phyloP scores from a whole-genome alignment of 2,113 vertebrate species.

The Pomatorhinus ruficollis region DNA sequence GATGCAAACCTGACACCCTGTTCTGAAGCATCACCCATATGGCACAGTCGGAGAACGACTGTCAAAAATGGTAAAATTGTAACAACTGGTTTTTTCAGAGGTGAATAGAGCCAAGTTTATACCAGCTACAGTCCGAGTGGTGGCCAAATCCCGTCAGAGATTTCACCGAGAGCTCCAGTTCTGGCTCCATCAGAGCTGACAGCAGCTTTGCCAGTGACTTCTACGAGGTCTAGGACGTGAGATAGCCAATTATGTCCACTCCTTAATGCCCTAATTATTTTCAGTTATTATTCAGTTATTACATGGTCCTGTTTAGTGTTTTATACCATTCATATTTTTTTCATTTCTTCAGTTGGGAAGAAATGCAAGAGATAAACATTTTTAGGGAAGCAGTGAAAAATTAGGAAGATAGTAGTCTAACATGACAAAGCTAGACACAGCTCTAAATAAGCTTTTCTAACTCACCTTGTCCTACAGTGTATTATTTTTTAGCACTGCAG shows the following conservation, averaged over 20 bases:
- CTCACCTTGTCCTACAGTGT: conserved; percentile 22
- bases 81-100: not conserved
- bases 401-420: not conserved
- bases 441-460: conserved; percentile 24
- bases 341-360: not conserved
- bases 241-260: not conserved
- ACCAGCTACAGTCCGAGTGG: not conserved
- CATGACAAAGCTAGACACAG: not conserved
- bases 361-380: not conserved
- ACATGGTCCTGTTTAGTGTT: not conserved
- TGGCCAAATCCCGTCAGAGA: not conserved
- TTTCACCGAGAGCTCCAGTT: not conserved
- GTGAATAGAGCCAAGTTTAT: not conserved
- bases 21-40: not conserved
- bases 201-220: not conserved
- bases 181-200: not conserved
- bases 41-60: not conserved
- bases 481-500: conserved; percentile 24
- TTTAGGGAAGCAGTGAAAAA: not conserved
- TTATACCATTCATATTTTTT: not conserved
- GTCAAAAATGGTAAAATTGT: not conserved
- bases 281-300: not conserved
- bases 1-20: not conserved
- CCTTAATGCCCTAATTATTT: not conserved
- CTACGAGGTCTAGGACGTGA: not conserved